phyloP scores from a whole-genome alignment of 2,113 vertebrate species.

The Salvator merianae region DNA sequence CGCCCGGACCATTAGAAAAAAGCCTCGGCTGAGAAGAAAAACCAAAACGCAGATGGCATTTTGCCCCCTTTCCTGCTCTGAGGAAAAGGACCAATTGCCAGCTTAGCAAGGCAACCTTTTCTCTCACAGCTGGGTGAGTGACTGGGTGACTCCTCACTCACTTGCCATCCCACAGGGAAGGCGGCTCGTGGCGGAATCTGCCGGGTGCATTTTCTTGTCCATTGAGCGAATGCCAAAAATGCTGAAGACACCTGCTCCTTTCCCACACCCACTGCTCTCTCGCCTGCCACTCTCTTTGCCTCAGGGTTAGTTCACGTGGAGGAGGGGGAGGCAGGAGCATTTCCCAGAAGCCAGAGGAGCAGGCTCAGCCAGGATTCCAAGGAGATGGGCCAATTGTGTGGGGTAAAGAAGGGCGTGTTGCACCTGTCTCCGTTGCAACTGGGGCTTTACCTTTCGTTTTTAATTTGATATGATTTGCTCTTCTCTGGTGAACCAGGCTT shows the following conservation, averaged over 20 bases:
- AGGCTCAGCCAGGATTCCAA: conserved; percentile 28
- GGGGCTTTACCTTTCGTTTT: neutral
- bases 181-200: neutral
- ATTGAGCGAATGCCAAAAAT: conserved; percentile 42
- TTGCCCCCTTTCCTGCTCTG: neutral
- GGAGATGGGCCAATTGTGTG: conserved; percentile 27
- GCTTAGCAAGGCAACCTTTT: neutral
- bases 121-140: neutral
- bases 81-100: neutral
- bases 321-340: conserved; percentile 6
- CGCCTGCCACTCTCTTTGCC: conserved; percentile 26
- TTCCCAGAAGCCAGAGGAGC: conserved; percentile 34
- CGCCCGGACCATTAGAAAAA: too few relatives aligned
- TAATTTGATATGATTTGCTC: neutral
- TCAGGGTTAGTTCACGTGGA: conserved; percentile 8
- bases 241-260: conserved; percentile 51
- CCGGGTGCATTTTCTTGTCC: neutral
- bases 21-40: accelerated
- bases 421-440: neutral
- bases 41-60: neutral
- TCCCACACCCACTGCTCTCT: conserved; percentile 59
- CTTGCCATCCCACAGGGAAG: neutral
- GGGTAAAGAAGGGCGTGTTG: conserved; percentile 18
- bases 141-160: neutral
- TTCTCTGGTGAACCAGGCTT: neutral